A percentile compares a stretch with the other conserved stretches of the same genome.
Evolutionary conservation across 2,888 invertebrate genomes (phyloP).

Genomic region (Sarcophaga variegata): DNA sequence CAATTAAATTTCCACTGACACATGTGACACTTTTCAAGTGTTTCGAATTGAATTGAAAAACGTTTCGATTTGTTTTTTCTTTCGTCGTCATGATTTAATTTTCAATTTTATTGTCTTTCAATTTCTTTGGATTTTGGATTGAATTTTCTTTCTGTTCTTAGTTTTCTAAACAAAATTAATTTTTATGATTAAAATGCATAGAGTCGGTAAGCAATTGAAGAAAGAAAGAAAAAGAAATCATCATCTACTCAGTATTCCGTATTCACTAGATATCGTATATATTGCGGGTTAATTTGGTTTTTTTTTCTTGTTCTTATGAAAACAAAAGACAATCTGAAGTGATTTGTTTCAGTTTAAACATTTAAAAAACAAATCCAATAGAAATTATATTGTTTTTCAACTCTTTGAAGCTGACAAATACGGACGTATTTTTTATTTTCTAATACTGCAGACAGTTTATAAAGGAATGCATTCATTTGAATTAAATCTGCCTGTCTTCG

Average conservation of each 20-base stretch:
- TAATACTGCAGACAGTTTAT: not conserved
- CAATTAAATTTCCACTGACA: constrained; percentile 62
- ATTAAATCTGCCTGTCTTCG: not conserved
- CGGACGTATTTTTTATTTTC: not conserved
- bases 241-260: not conserved
- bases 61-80: not conserved
- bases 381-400: constrained; percentile 25
- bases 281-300: not conserved
- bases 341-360: constrained; percentile 24
- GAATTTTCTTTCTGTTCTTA: too few relatives aligned
- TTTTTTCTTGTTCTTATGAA: constrained; percentile 1
- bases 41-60: constrained; percentile 39
- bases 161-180: too few relatives aligned
- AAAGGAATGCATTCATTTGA: constrained; percentile 11
- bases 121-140: not conserved
- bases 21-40: constrained; percentile 66
- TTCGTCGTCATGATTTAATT: not conserved
- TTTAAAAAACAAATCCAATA: not conserved
- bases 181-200: too few relatives aligned
- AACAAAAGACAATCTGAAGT: constrained; percentile 32
- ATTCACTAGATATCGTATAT: not conserved
- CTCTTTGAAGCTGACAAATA: constrained; percentile 1
- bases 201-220: not conserved
- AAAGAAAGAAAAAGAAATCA: not conserved
- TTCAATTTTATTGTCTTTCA: not conserved